Evolutionary conservation across 2,888 invertebrate genomes (phyloP), one percentile per base, ranked within the genome.

Genomic region (Polyommatus icarus): DNA sequence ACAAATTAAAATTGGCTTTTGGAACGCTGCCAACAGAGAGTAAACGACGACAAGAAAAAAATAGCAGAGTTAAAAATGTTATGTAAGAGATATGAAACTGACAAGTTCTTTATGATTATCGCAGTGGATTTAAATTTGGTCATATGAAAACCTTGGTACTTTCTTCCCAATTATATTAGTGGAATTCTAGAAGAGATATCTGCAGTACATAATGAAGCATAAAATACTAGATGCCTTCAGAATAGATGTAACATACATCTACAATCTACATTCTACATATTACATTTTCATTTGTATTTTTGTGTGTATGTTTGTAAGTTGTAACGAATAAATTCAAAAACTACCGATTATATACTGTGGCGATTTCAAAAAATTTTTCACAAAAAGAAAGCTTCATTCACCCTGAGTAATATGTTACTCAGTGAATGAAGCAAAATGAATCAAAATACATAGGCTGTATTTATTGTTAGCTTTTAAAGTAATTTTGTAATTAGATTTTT

Each of bases 41-140:
- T 88, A 85, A 89, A 89, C 89, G 87, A 89, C 89, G 86, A 87
- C 88, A 86, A 87, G 89, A 88, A 90, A 92, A 92, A 92, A 93
- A 92, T 92, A 91, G 88, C 88, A 86, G 84, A 91, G 91, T 91
- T 90, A 88, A 88, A 87, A 88, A 87, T 85, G 84, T 91, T 91
- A 83, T 80, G 82, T 83, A 84, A 85, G 79, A 78, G 79, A 80
- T 79, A 80, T 79, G 79, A 20, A 80, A 75, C 72, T 72, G 73
- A 72, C 72, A 57, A 61, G 73, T 77, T 77, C 80, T 77, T 79
- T 77, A 77, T 81, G 81, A 86, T 84, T 84, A 85, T 80, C 50
- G 76, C 29, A 20, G 61, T 61, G 24, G 24, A 61, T 61, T 61
- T 61, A 8, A 24, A 61, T 24, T 61, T 24, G 20, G 61, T 20